Conservation (phyloP, 2,797 vertebrate genomes). For the Vultur gryphus region DNA sequence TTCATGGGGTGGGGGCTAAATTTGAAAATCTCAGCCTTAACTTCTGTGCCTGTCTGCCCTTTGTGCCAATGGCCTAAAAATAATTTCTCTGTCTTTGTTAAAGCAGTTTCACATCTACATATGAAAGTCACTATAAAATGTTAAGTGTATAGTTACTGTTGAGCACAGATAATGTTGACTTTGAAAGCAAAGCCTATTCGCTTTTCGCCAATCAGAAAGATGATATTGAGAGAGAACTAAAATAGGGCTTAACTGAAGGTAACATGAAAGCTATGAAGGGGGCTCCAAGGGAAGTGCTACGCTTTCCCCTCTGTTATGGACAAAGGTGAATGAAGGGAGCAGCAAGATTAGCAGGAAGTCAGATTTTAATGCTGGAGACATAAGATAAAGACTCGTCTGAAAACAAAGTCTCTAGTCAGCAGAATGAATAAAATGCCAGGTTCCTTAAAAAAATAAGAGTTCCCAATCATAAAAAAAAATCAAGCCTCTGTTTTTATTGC, state of each 20-base stretch:
- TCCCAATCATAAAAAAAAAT: background rate
- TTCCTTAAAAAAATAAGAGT: background rate
- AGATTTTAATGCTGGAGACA: background rate
- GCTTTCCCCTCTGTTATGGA: background rate
- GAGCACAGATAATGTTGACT: background rate
- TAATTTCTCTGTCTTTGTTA: background rate
- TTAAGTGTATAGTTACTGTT: background rate
- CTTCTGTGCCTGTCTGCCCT: background rate
- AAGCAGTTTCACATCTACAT: background rate
- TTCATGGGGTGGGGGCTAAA: accelerated
- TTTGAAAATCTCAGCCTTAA: background rate
- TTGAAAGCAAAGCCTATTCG: background rate
- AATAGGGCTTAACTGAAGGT: background rate
- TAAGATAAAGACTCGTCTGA: background rate
- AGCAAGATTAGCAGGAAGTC: background rate
- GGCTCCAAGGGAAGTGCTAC: background rate
- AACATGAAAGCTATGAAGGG: background rate
- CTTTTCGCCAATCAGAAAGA: background rate
- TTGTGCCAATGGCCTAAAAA: background rate
- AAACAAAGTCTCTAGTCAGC: background rate
- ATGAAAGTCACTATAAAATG: background rate
- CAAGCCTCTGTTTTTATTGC: background rate
- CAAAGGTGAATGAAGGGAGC: background rate
- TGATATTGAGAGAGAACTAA: background rate
- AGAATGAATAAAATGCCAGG: background rate